Conservation (phyloP, 2,888 invertebrate genomes). For the Trissolcus japonicus region DNA sequence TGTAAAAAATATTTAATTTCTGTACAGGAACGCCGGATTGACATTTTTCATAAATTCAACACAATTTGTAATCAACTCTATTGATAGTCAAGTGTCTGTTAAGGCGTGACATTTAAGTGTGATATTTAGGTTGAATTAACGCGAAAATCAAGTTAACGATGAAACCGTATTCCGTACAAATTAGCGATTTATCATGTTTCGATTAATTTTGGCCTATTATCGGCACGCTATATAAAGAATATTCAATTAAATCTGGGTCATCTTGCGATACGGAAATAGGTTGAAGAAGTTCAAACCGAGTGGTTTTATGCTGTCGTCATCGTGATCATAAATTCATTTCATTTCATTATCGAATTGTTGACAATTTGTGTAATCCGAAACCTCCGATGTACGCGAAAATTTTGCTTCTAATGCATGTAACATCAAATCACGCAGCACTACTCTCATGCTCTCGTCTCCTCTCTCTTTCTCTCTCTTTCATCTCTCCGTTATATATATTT, state of each 20-base stretch:
- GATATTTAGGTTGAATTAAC: constrained; percentile 23
- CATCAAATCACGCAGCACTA: no score
- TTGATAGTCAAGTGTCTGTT: constrained; percentile 4
- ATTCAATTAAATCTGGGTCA: constrained; percentile 23
- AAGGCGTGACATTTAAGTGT: constrained; percentile 19
- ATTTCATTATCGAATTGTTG: no score
- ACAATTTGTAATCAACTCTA: background rate
- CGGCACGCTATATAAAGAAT: constrained; percentile 15
- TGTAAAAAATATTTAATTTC: no score
- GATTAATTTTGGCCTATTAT: constrained; percentile 28
- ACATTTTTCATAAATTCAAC: no score
- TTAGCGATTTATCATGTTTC: constrained; percentile 19
- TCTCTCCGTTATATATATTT: constrained; percentile 7
- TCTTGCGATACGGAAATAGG: constrained; percentile 14
- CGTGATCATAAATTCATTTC: no score
- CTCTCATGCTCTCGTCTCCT: background rate
- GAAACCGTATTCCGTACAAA: constrained; percentile 22
- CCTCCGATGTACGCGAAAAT: no score
- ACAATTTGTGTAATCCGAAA: no score
- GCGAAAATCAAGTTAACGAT: background rate
- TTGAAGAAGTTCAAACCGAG: constrained; percentile 11
- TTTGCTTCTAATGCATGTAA: no score
- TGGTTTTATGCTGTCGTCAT: no score
- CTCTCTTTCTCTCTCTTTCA: constrained; percentile 1
- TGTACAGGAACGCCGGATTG: no score